phyloP scores from a whole-genome alignment of 2,797 vertebrate species.

The Cetoscarus ocellatus region DNA sequence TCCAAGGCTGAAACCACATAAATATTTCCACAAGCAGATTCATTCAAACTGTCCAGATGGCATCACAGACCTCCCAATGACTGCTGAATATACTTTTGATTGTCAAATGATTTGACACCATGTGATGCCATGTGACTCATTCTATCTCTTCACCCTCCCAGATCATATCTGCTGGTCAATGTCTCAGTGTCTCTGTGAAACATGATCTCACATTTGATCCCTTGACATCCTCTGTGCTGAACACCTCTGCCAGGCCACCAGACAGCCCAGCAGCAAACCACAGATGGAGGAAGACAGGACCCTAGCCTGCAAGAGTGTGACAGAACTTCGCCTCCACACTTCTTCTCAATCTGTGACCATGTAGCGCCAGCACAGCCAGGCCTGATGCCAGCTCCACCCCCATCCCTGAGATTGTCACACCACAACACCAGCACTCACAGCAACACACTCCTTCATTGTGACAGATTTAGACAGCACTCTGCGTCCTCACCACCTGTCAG shows the following conservation, averaged over 20 bases:
- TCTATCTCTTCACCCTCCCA: slow-evolving; percentile 9
- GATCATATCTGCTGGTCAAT: slow-evolving; percentile 52
- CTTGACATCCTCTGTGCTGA: slow-evolving; percentile 36
- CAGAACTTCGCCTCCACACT: slow-evolving; percentile 75
- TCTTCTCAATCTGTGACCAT: slow-evolving; percentile 72
- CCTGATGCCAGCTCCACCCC: slow-evolving; percentile 70
- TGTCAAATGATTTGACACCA: slow-evolving; percentile 37
- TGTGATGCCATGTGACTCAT: slow-evolving; percentile 48
- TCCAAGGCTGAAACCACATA: slow-evolving; percentile 31
- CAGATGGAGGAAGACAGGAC: slow-evolving; percentile 71
- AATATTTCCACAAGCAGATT: slow-evolving; percentile 40
- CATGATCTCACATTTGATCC: slow-evolving; percentile 40
- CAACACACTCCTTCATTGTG: slow-evolving; percentile 62
- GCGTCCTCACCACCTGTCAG: slow-evolving; percentile 70
- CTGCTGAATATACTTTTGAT: slow-evolving; percentile 49
- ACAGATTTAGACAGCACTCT: slow-evolving; percentile 70
- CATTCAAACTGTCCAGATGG: slow-evolving; percentile 60
- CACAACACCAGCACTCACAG: slow-evolving; percentile 64
- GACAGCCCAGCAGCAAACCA: slow-evolving; percentile 58
- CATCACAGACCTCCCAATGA: slow-evolving; percentile 46
- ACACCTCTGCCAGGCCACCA: slow-evolving; percentile 66
- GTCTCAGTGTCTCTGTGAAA: slow-evolving; percentile 66
- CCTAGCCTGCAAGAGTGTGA: slow-evolving; percentile 54
- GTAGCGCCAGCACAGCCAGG: slow-evolving; percentile 65
- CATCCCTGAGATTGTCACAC: slow-evolving; percentile 68